Base-by-base conservation (phyloP, 2,113 vertebrate genomes). In the Corythoichthys intestinalis region DNA sequence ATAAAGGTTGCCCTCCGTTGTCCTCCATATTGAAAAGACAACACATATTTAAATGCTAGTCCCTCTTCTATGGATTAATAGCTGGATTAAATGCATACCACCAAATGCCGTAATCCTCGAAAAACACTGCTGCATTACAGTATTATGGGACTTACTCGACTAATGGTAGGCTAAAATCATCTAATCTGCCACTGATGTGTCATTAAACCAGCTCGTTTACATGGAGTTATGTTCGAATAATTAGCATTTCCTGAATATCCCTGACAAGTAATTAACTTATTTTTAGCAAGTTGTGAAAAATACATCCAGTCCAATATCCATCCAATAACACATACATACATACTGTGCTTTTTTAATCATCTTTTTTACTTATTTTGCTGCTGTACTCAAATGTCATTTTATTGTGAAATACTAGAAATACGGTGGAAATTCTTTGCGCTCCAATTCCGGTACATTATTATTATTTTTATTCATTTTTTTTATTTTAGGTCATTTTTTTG, bases 101-200 rank as follows among this genome's bases (percentile, higher is more conserved):
- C 72, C 79, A 80, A 69, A 83, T 82, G 74, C 69, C 68, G 78
- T 88, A 83, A 88, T 86, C 83, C 81, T 72, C 12, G 49, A 54
- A 53, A 77, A 80, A 77, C 72, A 82, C 69, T 74, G 50, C 15
- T 54, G 70, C 49, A 75, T 80, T 73, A 75, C 38, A 9, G 80
- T 41, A 68, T 85, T 83, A 78, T 9, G 34, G 54, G 73, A 39
- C 10, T 72, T 69, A 78, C 63, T 52, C 65, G 34, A 48, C 60
- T 79, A 69, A 83, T 78, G 54, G n/a, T 28, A 52, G 70, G 41
- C 62, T 76, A 64, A 75, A 62, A 75, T 53, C 56, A 75, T 75
- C 59, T 64, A n/a, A 76, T 72, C 70, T 72, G 80, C 78, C 60
- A 48, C 65, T 49, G 38, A 57, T 17, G 75, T 63, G 65, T 78